Base-by-base conservation (phyloP, 2,113 vertebrate genomes). In the Edolisoma coerulescens region DNA sequence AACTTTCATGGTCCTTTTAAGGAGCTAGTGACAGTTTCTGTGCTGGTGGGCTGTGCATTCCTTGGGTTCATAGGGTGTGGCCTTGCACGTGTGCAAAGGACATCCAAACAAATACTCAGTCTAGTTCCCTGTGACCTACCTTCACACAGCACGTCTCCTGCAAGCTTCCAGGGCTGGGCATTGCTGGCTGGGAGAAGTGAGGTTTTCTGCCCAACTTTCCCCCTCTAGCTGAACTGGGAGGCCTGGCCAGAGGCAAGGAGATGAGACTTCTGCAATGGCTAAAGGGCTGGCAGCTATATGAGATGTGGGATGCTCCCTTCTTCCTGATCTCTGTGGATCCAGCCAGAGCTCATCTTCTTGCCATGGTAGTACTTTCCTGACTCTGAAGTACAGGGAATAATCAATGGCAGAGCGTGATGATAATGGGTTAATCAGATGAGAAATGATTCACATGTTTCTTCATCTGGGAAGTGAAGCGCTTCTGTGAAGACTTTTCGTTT, bases 51-150 rank as follows among this genome's bases (percentile, higher is more conserved):
- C 13, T 41, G 11, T 44, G 69, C 20, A 6, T 28, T 84, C 27
- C 49, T 71, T 3, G 1, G 42, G 39, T 26, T 71, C 45, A 3
- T 24, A 24, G 0, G 1, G 35, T 1, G 2, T n/a, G 23, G 42
- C 19, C 33, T 81, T 32, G 33, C 44, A 5, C 1, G 3, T 19
- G 11, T n/a, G 22, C 41, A 23, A 57, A 64, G 30, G 33, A 22
- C 41, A 33, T 73, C 1, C 4, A 32, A 32, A 57, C 35, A 42
- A 45, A n/a, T 9, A 37, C 2, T 6, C 13, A 26, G 41, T 4
- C 39, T 30, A 20, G n/a, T n/a, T 86, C 44, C 33, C 39, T 16
- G 37, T 50, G 39, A 61, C 27, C 10, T 52, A 2, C 33, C 56
- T 52, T 64, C 60, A 22, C 15, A 37, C 30, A 52, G 37, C 26